Conservation (phyloP, 1,140 invertebrate genomes). For the Panagrolaimus sp. region DNA sequence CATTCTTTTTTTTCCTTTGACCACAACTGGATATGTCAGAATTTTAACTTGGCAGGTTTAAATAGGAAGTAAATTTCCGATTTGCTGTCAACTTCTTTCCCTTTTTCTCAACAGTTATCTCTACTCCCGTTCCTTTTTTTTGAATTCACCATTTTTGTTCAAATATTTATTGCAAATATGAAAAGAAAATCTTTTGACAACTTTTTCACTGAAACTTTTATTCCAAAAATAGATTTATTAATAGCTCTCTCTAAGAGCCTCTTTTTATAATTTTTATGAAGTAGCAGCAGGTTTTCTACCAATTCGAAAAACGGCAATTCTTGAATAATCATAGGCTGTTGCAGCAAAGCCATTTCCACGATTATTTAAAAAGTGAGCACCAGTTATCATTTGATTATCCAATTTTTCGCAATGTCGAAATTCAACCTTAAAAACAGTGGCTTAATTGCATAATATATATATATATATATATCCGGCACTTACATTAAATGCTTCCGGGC, state of each 20-base stretch:
- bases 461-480: neutral
- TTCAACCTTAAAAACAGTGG: neutral
- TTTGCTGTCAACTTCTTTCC: too few relatives aligned
- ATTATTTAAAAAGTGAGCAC: neutral
- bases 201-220: neutral
- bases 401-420: conserved; percentile 8
- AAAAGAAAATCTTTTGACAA: neutral
- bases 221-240: too few relatives aligned
- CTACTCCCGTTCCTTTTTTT: too few relatives aligned
- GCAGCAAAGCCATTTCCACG: neutral
- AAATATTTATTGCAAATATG: neutral
- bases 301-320: neutral
- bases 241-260: too few relatives aligned
- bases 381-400: conserved; percentile 3
- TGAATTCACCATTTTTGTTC: neutral
- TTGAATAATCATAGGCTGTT: neutral
- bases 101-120: too few relatives aligned
- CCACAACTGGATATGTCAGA: too few relatives aligned
- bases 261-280: too few relatives aligned
- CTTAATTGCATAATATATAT: neutral
- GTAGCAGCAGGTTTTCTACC: too few relatives aligned
- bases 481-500: neutral
- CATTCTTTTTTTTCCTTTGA: neutral
- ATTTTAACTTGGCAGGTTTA: too few relatives aligned
- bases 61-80: too few relatives aligned